Evolutionary conservation across 2,888 invertebrate species (phyloP), one percentile per base, ranked within the genome.

Genomic region (Ellobium chinense): DNA sequence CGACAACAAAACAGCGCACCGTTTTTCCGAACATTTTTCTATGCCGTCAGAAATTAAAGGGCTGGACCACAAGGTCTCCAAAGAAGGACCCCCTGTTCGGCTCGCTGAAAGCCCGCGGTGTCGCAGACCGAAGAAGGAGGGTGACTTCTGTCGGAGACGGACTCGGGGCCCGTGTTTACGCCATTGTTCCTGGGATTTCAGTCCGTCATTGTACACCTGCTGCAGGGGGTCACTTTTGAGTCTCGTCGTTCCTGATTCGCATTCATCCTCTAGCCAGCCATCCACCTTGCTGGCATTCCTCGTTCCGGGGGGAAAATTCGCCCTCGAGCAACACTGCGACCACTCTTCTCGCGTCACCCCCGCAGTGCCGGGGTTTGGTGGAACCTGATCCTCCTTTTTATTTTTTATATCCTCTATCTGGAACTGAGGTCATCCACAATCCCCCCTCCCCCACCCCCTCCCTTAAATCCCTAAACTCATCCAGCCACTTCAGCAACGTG

Each of bases 131-230:
- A 31, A 24, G 62, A 31, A 62, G 29, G n/a, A n/a, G n/a, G n/a
- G 36, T 66, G 66, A 66, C 66, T 66, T 36, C 37, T 66, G 36
- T 34, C 66, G 36, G n/a, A n/a, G 66, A 1, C 5, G 27, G 66
- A 3, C 37, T 24, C 21, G 37, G n/a, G 37, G 37, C 34, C 18
- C 36, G 21, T 21, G 63, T 31, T 5, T 63, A 21, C 21, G 31
- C 4, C 34, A 63, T 63, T 63, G 63, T 63, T 18, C 31, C 34
- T 1, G 5, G 4, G 63, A 31, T 7, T 31, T 63, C 66, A 12
- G 9, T 46, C 46, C 18, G 46, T 18, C 18, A 46, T 46, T 46
- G 46, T 46, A 46, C 46, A 18, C 18, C 46, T 46, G 9, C 46
- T 46, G 18, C 46, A 46, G 46, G 46, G 46, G 46, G 46, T 46